Conservation (phyloP, 1,140 invertebrate genomes). For the Acromyrmex heyeri region DNA sequence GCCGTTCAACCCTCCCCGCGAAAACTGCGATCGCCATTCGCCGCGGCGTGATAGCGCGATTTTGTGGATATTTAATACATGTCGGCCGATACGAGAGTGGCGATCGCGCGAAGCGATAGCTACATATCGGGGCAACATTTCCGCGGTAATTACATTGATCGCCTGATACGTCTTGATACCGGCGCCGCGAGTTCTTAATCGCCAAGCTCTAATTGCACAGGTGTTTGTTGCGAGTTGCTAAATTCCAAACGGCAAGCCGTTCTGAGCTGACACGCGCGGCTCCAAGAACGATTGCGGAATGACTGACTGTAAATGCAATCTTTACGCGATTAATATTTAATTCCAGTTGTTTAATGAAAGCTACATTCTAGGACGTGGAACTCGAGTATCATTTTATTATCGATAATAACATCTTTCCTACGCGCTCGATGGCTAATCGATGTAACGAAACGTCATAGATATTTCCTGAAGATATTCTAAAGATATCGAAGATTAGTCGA, state of each 20-base stretch:
- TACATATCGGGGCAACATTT: conserved; percentile 46
- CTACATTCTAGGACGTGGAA: conserved; percentile 19
- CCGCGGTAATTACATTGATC: conserved; percentile 58
- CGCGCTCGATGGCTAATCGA: conserved; percentile 22
- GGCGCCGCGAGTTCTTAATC: conserved; percentile 50
- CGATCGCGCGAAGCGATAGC: conserved; percentile 48
- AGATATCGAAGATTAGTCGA: background rate
- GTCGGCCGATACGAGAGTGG: background rate
- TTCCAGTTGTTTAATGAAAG: conserved; percentile 18
- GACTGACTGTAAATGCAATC: conserved; percentile 42
- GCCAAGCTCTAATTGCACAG: conserved; percentile 51
- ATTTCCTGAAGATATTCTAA: background rate
- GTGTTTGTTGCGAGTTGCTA: conserved; percentile 49
- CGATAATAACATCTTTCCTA: conserved; percentile 44
- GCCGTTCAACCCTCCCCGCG: conserved; percentile 29
- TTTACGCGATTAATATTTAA: conserved; percentile 53
- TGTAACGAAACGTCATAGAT: conserved; percentile 10
- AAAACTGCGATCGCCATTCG: conserved; percentile 27
- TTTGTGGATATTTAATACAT: conserved; percentile 49
- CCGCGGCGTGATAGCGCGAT: conserved; percentile 34
- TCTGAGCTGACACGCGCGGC: background rate
- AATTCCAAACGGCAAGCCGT: conserved; percentile 31
- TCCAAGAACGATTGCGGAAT: conserved; percentile 4
- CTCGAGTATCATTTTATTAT: conserved; percentile 36
- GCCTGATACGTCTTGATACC: conserved; percentile 54